Evolutionary conservation across 37 sponge, comb jelly and placozoan species (phyloP).

Genomic region (Eunapius fragilis): DNA sequence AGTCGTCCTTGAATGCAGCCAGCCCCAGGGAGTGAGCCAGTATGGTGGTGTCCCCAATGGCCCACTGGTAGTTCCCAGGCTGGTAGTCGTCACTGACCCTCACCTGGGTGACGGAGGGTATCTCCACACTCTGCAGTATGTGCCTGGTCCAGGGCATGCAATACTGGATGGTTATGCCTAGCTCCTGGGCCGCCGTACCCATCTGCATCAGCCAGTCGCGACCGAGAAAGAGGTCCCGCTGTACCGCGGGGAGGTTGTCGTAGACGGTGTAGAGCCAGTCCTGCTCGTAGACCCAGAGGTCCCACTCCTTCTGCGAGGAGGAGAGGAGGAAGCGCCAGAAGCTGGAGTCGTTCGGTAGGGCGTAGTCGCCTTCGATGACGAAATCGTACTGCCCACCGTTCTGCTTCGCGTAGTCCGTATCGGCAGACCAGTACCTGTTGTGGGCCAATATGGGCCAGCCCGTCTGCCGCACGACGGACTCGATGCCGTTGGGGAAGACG

Average conservation of each 20-base stretch:
- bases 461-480: slow-evolving; percentile 14
- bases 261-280: slow-evolving; percentile 55
- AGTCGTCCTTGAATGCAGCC: slow-evolving; percentile 61
- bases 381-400: slow-evolving; percentile 45
- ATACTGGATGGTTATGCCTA: slow-evolving; percentile 52
- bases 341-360: slow-evolving; percentile 29
- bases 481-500: slow-evolving; percentile 55
- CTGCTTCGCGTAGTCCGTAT: slow-evolving; percentile 45
- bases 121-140: slow-evolving; percentile 36
- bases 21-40: slow-evolving; percentile 45
- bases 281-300: slow-evolving; percentile 56
- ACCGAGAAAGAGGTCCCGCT: slow-evolving; percentile 32
- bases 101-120: slow-evolving; percentile 52
- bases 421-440: slow-evolving; percentile 55
- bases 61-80: slow-evolving; percentile 52
- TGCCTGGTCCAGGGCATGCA: slow-evolving; percentile 67
- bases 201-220: slow-evolving; percentile 53
- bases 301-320: slow-evolving; percentile 17
- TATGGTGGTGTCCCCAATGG: slow-evolving; percentile 58
- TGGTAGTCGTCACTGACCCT: slow-evolving; percentile 51
- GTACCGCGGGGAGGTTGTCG: neutral
- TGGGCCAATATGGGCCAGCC: slow-evolving; percentile 68
- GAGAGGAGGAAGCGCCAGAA: slow-evolving; percentile 43
- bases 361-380: slow-evolving; percentile 21
- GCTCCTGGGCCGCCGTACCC: slow-evolving; percentile 50